Percentiles rank a stretch among this genome's conserved stretches.
These are phyloP conservation scores for Caenorhabditis sp. DNA, from an alignment of 2,888 invertebrate species.

Conservation along the genomic window DNA sequence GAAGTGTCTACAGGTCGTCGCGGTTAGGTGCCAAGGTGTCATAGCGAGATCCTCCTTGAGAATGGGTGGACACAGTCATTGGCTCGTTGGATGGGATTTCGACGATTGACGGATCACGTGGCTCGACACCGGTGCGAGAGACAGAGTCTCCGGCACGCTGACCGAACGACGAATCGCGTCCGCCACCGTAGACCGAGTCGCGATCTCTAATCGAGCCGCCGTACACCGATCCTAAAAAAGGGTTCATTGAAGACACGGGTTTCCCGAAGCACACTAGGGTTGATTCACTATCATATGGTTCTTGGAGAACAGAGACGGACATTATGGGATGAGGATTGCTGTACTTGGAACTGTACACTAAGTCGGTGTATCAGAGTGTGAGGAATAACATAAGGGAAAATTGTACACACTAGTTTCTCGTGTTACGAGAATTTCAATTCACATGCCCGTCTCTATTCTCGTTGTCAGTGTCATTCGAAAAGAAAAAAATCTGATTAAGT, in stretches of 20 bases:
- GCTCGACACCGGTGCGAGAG: conserved; percentile 50
- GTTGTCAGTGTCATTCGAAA: conserved; percentile 12
- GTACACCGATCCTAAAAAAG: conserved; percentile 71
- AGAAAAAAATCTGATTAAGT: conserved; percentile 5
- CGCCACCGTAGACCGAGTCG: conserved; percentile 70
- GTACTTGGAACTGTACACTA: conserved; percentile 42
- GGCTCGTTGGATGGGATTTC: conserved; percentile 72
- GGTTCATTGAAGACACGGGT: conserved; percentile 24
- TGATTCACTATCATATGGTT: not conserved
- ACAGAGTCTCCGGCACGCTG: conserved; percentile 61
- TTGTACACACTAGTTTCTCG: conserved; percentile 57
- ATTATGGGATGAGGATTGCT: conserved; percentile 22
- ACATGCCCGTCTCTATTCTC: conserved; percentile 49
- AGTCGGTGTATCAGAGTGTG: conserved; percentile 42
- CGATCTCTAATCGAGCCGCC: conserved; percentile 72
- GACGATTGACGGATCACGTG: conserved; percentile 68
- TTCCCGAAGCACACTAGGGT: conserved; percentile 49
- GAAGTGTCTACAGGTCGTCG: conserved; percentile 66
- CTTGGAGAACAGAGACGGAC: conserved; percentile 53
- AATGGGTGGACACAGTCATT: conserved; percentile 63
- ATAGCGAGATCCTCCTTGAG: conserved; percentile 69
- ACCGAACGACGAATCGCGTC: conserved; percentile 65
- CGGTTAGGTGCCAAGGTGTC: conserved; percentile 70
- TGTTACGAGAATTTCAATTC: conserved; percentile 36
- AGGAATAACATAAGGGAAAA: conserved; percentile 28